Percentiles rank a stretch among this genome's conserved stretches.
phyloP scores from a whole-genome alignment of 2,113 vertebrate species.

The Tragelaphus scriptus region DNA sequence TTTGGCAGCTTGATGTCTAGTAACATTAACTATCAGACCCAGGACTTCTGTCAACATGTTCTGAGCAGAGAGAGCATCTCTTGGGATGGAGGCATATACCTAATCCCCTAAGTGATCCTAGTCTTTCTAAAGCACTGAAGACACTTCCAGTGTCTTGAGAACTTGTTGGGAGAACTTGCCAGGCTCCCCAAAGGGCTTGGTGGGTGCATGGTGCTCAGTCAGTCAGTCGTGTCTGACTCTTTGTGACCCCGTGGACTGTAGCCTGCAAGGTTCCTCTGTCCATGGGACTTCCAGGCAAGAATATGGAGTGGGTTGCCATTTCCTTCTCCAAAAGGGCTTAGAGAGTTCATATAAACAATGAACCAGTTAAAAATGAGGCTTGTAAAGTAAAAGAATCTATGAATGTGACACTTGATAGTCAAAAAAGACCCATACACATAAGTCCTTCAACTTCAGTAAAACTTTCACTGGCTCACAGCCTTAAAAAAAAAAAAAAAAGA shows the following conservation, averaged over 20 bases:
- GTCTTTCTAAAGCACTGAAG: background rate
- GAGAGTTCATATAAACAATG: no score
- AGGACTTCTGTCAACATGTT: background rate
- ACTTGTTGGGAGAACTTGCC: background rate
- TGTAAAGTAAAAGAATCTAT: no score
- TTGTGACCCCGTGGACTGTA: background rate
- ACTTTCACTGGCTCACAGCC: no score
- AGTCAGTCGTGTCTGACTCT: background rate
- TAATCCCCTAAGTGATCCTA: background rate
- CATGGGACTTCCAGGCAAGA: background rate
- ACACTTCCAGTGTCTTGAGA: background rate
- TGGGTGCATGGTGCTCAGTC: accelerated
- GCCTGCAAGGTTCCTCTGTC: background rate
- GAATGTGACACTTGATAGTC: no score
- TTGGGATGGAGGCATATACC: background rate
- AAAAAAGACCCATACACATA: no score
- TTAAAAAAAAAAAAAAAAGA: no score
- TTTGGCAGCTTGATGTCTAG: background rate
- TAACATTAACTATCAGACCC: background rate
- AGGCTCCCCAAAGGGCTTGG: background rate
- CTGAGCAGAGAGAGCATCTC: background rate
- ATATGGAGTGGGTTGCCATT: background rate
- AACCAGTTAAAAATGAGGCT: no score
- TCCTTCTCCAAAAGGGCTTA: background rate
- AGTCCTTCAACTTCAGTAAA: no score